Evolutionary conservation across 2,888 invertebrate genomes (phyloP), one percentile per base, ranked within the genome.

Genomic region (Anodontia alba): DNA sequence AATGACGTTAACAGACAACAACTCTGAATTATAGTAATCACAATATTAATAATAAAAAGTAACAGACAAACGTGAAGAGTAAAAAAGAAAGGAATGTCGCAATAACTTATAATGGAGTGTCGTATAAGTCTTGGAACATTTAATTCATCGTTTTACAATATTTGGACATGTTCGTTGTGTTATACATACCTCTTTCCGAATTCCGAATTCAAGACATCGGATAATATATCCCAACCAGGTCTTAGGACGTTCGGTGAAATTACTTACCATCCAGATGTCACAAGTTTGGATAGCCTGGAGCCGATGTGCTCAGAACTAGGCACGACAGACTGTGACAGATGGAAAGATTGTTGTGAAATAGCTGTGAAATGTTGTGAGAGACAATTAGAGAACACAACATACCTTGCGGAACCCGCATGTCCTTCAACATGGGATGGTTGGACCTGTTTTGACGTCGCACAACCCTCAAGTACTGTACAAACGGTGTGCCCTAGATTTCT

Each of bases 351-450:
- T 83, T 90, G 91, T 66, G 36, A 49, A 0, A 74, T 84, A 0
- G 90, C 91, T 0, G 68, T 84, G 5, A 26, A 67, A 1, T 91
- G 91, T 78, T 91, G 91, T 76, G 42, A 81, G 10, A 54, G 80
- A n/a, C 91, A 91, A 42, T 15, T 36, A 36, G 5, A 73, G 42
- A 33, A 54, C 74, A 38, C 26, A n/a, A 12, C 67, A 51, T 26
- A 74, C 73, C 33, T 23, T 54, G 74, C 12, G 10, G 36, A 31
- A 5, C 10, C 20, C 10, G 0, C 23, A 17, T 92, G 92, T 70
- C 90, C 90, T 0, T 73, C 88, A 7, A 92, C 90, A 0, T 92
- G 92, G 92, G 92, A 92, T 62, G 92, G 92, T 0, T 91, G 84
- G 81, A 86, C 87, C 0, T 92, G 92, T 71, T 91, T 91, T 82